A percentile compares a stretch with the other conserved stretches of the same genome.
These are phyloP conservation scores for Schlechtendalia chinensis DNA, from an alignment of 1,140 invertebrate species.

Conservation along the genomic window DNA sequence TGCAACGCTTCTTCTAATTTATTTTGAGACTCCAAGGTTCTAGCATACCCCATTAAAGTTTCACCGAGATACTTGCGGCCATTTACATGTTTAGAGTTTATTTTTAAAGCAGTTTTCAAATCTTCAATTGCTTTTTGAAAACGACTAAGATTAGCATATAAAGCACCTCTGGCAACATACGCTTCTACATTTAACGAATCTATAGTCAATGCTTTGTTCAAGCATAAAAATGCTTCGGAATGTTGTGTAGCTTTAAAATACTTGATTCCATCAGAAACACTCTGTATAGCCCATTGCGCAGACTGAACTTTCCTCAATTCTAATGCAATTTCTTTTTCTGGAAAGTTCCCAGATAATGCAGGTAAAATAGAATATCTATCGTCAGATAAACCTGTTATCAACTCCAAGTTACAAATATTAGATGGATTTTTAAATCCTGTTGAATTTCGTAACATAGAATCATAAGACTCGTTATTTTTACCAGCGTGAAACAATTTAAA, in stretches of 20 bases:
- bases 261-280: conserved; percentile 87
- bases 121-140: conserved; percentile 92
- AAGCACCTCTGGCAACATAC: conserved; percentile 84
- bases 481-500: conserved; percentile 67
- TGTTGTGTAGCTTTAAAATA: conserved; percentile 88
- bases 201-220: conserved; percentile 90
- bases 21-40: conserved; percentile 67
- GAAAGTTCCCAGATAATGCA: conserved; percentile 67
- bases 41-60: conserved; percentile 80
- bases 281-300: conserved; percentile 87
- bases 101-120: conserved; percentile 84
- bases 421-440: conserved; percentile 37
- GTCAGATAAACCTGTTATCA: conserved; percentile 31
- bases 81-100: conserved; percentile 89
- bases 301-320: conserved; percentile 84
- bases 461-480: conserved; percentile 29
- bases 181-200: conserved; percentile 92
- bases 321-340: conserved; percentile 75
- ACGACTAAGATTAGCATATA: conserved; percentile 91
- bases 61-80: conserved; percentile 92
- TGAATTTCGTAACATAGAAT: conserved; percentile 32
- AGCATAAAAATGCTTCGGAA: conserved; percentile 89
- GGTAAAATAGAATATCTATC: conserved; percentile 53
- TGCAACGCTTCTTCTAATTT: conserved; percentile 81
- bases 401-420: conserved; percentile 26